These are phyloP conservation scores for Aegithalos caudatus DNA, from an alignment of 2,113 vertebrate species.

Conservation along the genomic window DNA sequence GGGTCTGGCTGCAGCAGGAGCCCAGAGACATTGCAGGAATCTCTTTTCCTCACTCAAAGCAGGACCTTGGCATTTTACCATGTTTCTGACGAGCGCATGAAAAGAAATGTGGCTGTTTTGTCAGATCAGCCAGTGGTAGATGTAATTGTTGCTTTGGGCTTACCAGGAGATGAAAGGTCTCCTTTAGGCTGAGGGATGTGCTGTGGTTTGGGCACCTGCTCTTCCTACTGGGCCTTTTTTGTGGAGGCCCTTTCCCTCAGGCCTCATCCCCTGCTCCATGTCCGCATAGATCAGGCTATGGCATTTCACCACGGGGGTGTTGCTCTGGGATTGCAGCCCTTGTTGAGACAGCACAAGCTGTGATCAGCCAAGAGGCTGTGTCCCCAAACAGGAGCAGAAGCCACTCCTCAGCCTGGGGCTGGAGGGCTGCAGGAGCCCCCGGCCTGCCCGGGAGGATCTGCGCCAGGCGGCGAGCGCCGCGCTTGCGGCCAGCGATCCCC, in stretches of 20 bases:
- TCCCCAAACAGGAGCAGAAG: not conserved
- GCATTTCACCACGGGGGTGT: not conserved
- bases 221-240: not conserved
- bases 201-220: not conserved
- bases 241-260: not conserved
- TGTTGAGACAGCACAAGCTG: not conserved
- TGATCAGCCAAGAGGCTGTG: not conserved
- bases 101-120: not conserved
- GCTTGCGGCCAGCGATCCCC: not conserved
- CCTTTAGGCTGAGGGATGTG: not conserved
- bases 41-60: not conserved
- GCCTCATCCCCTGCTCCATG: rapidly evolving
- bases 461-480: rapidly evolving
- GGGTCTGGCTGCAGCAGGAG: not conserved
- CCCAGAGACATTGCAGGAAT: not conserved
- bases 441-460: rapidly evolving
- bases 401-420: rapidly evolving
- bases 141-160: not conserved
- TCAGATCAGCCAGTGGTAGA: not conserved
- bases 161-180: not conserved
- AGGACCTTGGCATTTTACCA: not conserved
- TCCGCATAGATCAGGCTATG: rapidly evolving
- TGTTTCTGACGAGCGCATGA: not conserved
- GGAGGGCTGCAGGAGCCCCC: not conserved
- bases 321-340: not conserved